phyloP scores from a whole-genome alignment of 2,888 invertebrate species.

The Cybosia mesomella region DNA sequence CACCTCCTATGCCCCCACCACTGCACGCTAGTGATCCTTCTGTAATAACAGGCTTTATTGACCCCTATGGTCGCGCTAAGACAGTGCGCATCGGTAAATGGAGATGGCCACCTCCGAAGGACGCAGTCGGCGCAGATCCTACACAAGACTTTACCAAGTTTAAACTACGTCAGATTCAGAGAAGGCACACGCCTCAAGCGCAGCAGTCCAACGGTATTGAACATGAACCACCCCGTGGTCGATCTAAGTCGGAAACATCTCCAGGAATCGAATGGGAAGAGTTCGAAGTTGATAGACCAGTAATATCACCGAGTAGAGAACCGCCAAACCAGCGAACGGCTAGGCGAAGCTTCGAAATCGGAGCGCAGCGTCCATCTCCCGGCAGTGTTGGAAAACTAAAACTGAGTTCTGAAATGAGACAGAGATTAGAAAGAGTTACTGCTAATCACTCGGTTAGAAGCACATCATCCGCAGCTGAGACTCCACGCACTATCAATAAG shows the following conservation, averaged over 20 bases:
- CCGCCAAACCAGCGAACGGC: slow-evolving; percentile 78
- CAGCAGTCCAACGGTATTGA: slow-evolving; percentile 80
- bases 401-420: slow-evolving; percentile 96
- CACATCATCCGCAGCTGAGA: slow-evolving; percentile 90
- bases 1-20: slow-evolving; percentile 96
- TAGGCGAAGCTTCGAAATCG: slow-evolving; percentile 92
- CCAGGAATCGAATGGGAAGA: slow-evolving; percentile 94
- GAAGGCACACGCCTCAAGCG: slow-evolving; percentile 92
- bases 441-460: slow-evolving; percentile 95
- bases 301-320: slow-evolving; percentile 74
- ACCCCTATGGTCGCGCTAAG: slow-evolving; percentile 97
- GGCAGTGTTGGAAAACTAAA: slow-evolving; percentile 96
- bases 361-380: slow-evolving; percentile 93
- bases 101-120: slow-evolving; percentile 97
- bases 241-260: slow-evolving; percentile 80
- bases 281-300: slow-evolving; percentile 90
- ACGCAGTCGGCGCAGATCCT: slow-evolving; percentile 89
- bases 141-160: slow-evolving; percentile 95
- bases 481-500: slow-evolving; percentile 91
- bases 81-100: slow-evolving; percentile 98
- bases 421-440: slow-evolving; percentile 95
- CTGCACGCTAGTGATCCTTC: slow-evolving; percentile 93
- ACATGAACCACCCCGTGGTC: slow-evolving; percentile 75
- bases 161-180: slow-evolving; percentile 93
- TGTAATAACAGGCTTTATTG: slow-evolving; percentile 93